Evolutionary conservation across 2,888 invertebrate species (phyloP).

Genomic region (Fabriciana adippe): DNA sequence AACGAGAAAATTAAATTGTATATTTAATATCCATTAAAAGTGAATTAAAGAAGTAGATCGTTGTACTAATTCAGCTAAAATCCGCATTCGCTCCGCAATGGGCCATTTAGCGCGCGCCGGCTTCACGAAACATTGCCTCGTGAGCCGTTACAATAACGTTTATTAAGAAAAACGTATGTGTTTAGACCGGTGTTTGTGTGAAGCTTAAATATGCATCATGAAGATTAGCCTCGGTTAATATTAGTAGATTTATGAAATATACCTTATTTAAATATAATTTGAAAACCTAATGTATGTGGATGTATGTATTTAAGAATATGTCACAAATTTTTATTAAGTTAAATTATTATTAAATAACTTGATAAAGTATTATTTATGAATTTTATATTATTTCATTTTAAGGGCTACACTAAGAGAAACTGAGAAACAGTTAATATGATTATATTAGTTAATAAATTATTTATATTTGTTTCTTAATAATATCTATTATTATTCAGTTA

Average conservation of each 20-base stretch:
- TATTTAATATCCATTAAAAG: constrained; percentile 53
- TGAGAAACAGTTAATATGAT: no score
- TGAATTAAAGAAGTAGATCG: constrained; percentile 70
- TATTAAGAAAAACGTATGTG: constrained; percentile 70
- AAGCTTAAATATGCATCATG: constrained; percentile 51
- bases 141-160: constrained; percentile 65
- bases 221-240: constrained; percentile 28
- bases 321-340: no score
- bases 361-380: no score
- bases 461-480: no score
- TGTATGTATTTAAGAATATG: no score
- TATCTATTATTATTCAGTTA: no score
- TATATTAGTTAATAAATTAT: no score
- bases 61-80: constrained; percentile 72
- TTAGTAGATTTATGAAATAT: constrained; percentile 21
- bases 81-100: constrained; percentile 68
- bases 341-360: no score
- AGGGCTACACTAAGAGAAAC: no score
- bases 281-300: no score
- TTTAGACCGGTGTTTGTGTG: constrained; percentile 32
- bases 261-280: not conserved
- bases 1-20: constrained; percentile 51
- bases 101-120: constrained; percentile 69
- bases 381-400: no score
- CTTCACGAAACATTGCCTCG: constrained; percentile 72